Evolutionary conservation across 2,797 vertebrate species (phyloP), one percentile per base, ranked within the genome.

Genomic region (Sebastes umbrosus): DNA sequence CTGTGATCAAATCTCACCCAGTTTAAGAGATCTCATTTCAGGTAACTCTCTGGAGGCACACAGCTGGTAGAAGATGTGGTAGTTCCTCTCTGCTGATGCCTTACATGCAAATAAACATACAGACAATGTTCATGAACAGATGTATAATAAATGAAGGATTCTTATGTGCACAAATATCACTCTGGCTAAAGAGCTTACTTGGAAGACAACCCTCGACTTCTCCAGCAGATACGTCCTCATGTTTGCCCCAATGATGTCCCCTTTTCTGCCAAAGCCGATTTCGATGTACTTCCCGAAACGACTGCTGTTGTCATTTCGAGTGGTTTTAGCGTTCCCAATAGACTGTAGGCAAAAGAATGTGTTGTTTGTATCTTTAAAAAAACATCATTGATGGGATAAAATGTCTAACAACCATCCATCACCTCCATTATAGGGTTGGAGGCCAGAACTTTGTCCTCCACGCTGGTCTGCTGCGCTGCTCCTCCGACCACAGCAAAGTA

Each of bases 41-140:
- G 95, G 95, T 75, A 96, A 88, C 9, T 94, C 31, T 81, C 95
- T 95, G 0, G 94, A 95, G 20, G 96, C 95, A 79, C 96, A 97
- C 82, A 97, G 94, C 87, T 97, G 97, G 84, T 97, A 97, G 93
- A 97, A 97, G 89, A 97, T 95, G 54, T 97, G 96, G 60, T 96
- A 97, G 88, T 96, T 97, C 75, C 95, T 96, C 88, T 97, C 96
- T 1, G 92, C 78, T 29, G 93, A 73, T 0, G 91, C 94, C 96
- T 97, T n/a, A 50, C 2, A 66, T 0, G 64, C 10, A 86, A 11
- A 73, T 2, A 16, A 25, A 75, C 10, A 60, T 5, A 16, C 3
- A 60, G 20, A 34, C 2, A 34, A 10, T 12, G 12, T 14, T 29
- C 1, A 11, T 12, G 4, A n/a, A 59, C 36, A 64, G 25, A 20